Evolutionary conservation across 2,888 invertebrate species (phyloP).

Genomic region (Mycalesis mineus): DNA sequence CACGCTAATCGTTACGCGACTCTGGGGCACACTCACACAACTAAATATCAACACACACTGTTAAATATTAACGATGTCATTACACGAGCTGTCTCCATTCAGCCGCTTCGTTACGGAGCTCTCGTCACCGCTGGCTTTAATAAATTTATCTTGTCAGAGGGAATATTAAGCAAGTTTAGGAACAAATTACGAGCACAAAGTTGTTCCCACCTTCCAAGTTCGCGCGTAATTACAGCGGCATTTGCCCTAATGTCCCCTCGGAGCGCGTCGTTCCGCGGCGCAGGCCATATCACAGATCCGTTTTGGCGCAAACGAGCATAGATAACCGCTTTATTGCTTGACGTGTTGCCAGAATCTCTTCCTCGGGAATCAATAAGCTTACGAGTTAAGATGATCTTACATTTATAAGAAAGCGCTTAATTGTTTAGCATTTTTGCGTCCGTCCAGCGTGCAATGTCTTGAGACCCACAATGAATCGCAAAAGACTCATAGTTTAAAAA

Average conservation of each 20-base stretch:
- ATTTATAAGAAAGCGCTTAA: background rate
- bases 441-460: too few relatives aligned
- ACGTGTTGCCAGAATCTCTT: conserved; percentile 53
- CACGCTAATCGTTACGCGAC: conserved; percentile 10
- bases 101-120: conserved; percentile 29
- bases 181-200: conserved; percentile 72
- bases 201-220: conserved; percentile 63
- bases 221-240: conserved; percentile 58
- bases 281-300: conserved; percentile 56
- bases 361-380: conserved; percentile 52
- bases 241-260: conserved; percentile 50
- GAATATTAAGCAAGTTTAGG: conserved; percentile 69
- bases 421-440: too few relatives aligned
- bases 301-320: conserved; percentile 60
- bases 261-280: conserved; percentile 47
- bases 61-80: conserved; percentile 47
- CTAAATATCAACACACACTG: conserved; percentile 39
- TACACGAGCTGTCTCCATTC: conserved; percentile 33
- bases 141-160: conserved; percentile 74
- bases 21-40: conserved; percentile 15
- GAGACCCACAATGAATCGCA: too few relatives aligned
- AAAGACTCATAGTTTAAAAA: too few relatives aligned
- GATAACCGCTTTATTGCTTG: conserved; percentile 69
- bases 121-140: conserved; percentile 60
- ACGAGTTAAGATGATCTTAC: background rate